Percentiles rank a stretch among this genome's conserved stretches.
phyloP scores from a whole-genome alignment of 2,888 invertebrate species.

The Apamea sordens region DNA sequence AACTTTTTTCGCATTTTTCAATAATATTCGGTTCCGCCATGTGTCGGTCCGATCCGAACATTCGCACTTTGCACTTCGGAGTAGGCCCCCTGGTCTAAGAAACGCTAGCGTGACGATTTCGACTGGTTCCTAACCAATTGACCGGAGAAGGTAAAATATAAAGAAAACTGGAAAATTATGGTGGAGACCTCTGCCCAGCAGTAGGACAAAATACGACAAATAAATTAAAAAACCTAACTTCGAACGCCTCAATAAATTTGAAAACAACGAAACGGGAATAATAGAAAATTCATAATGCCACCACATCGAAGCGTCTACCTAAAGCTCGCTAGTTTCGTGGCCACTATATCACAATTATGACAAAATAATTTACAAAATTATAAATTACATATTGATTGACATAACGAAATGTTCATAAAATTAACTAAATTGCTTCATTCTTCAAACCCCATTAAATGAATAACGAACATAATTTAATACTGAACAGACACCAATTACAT shows the following conservation, averaged over 20 bases:
- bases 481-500: slow-evolving; percentile 31
- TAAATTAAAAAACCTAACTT: not conserved
- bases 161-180: not conserved
- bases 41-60: too few relatives aligned
- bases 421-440: slow-evolving; percentile 36
- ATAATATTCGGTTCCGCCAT: too few relatives aligned
- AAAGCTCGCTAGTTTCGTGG: not conserved
- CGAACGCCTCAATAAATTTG: not conserved
- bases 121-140: too few relatives aligned
- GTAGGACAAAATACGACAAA: not conserved
- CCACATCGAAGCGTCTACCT: not conserved
- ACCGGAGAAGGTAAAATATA: too few relatives aligned
- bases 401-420: slow-evolving; percentile 49
- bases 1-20: too few relatives aligned
- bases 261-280: not conserved
- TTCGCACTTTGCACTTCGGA: too few relatives aligned
- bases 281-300: not conserved
- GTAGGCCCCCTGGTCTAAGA: too few relatives aligned
- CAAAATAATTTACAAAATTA: slow-evolving; percentile 18
- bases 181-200: too few relatives aligned
- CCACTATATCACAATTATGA: not conserved
- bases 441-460: slow-evolving; percentile 21
- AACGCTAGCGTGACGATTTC: too few relatives aligned
- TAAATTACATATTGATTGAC: slow-evolving; percentile 41
- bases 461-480: slow-evolving; percentile 20